Conservation (phyloP, 2,113 vertebrate genomes). For the Pseudopipra pipra region DNA sequence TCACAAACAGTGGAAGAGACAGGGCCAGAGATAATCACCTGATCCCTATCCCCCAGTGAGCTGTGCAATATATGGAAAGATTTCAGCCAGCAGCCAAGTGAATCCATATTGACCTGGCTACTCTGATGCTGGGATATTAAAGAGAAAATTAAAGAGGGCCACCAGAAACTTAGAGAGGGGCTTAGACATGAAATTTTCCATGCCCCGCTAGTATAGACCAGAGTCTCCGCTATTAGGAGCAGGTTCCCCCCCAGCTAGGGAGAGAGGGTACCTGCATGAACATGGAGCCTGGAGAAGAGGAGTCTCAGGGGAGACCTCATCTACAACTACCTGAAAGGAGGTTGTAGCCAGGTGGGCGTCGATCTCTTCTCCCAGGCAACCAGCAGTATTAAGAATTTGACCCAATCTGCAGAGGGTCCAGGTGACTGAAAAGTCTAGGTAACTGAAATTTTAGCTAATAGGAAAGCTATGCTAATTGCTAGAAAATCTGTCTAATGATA, state of each 20-base stretch:
- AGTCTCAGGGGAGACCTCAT: too few relatives aligned
- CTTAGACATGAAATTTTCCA: background rate
- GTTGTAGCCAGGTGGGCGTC: too few relatives aligned
- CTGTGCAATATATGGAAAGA: background rate
- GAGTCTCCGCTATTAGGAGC: background rate
- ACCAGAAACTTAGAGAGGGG: background rate
- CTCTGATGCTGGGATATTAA: background rate
- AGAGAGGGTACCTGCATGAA: too few relatives aligned
- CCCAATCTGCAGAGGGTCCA: background rate
- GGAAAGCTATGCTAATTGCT: background rate
- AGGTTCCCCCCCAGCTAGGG: background rate
- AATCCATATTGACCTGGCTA: background rate
- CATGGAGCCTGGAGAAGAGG: too few relatives aligned
- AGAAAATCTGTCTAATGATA: background rate
- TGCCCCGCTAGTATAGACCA: background rate
- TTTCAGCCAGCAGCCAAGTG: background rate
- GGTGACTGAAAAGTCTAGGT: background rate
- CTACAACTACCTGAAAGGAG: too few relatives aligned
- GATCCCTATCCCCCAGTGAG: background rate
- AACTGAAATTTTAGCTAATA: background rate
- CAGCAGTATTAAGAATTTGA: background rate
- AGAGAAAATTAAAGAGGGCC: background rate
- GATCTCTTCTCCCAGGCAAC: too few relatives aligned
- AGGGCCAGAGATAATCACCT: background rate
- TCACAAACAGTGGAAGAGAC: background rate